Evolutionary conservation across 2,113 vertebrate species (phyloP).

Genomic region (Notechis scutatus): DNA sequence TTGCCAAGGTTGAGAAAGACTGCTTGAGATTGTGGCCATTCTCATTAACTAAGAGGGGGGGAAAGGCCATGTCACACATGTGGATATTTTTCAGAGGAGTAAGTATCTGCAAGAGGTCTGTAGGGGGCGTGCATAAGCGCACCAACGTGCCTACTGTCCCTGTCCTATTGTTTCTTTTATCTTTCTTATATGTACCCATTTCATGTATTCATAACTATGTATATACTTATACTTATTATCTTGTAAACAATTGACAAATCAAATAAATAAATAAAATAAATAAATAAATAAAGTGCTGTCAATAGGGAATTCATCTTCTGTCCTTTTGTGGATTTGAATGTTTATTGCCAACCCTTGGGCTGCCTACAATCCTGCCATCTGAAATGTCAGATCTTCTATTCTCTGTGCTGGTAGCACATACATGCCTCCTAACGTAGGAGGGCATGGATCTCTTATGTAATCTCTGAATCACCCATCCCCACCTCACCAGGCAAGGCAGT

Average conservation of each 20-base stretch:
- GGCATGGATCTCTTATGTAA: background rate
- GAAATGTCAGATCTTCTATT: background rate
- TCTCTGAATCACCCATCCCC: slow-evolving; percentile 4
- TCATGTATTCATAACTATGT: too few species aligned
- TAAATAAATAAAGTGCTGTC: background rate
- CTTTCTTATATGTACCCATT: too few species aligned
- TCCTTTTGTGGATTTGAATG: background rate
- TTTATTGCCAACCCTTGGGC: background rate
- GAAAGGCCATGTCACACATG: background rate
- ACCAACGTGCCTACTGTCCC: too few species aligned
- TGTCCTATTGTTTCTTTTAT: too few species aligned
- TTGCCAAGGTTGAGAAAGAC: background rate
- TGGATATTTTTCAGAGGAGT: background rate
- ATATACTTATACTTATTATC: too few species aligned
- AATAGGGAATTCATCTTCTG: background rate
- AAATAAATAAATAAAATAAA: too few species aligned
- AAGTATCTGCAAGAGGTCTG: background rate
- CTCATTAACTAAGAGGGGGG: background rate
- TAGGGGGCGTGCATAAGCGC: too few species aligned
- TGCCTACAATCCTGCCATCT: background rate
- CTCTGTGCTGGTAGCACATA: background rate
- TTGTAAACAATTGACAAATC: too few species aligned
- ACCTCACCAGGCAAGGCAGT: background rate
- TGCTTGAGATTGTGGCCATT: background rate
- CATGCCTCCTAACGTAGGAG: background rate